Base-by-base conservation (phyloP, 2,797 vertebrate species). In the Buphagus erythrorhynchus region DNA sequence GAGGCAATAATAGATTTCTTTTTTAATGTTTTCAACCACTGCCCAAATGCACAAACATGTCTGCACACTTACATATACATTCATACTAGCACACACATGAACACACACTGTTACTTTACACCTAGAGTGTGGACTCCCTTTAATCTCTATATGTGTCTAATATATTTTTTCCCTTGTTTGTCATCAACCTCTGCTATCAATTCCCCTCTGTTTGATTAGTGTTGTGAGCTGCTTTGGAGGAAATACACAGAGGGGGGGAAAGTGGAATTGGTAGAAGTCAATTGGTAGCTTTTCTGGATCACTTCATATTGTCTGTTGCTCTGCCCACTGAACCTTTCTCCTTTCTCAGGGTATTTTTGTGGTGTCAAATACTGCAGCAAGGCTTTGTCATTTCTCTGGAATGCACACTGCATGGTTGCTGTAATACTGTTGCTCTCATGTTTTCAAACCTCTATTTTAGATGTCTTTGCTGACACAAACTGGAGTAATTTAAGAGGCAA, bases 321-420 rank as follows among this genome's bases (percentile, higher is more conserved):
- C 43, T 86, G 29, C 36, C 51, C 26, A 16, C 5, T 22, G 57
- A 86, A 72, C 49, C 29, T 65, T 91, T 77, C 36, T 79, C 18
- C 72, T 54, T 68, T 75, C 58, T 58, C 58, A 43, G 65, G 31
- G 17, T 68, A 38, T 58, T 90, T 94, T 57, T 88, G 28, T 67
- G 22, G 73, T 82, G 63, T 69, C 71, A 62, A 83, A 87, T 58
- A 33, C 15, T 59, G 36, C 43, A 90, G 13, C 48, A 84, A 88
- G 58, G 25, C 57, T 96, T 86, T 89, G 74, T 89, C 57, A 42
- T 76, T 88, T 84, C 80, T 88, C 45, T 76, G 80, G 77, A 93
- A 93, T 49, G 22, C 18, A 54, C 16, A 17, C 19, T 31, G 38
- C 46, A 57, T 54, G 68, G 45, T 52, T 90, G n/a, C 55, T 86